These are phyloP conservation scores for Callorhinus ursinus DNA, from an alignment of 2,113 vertebrate genomes.

Conservation along the genomic window DNA sequence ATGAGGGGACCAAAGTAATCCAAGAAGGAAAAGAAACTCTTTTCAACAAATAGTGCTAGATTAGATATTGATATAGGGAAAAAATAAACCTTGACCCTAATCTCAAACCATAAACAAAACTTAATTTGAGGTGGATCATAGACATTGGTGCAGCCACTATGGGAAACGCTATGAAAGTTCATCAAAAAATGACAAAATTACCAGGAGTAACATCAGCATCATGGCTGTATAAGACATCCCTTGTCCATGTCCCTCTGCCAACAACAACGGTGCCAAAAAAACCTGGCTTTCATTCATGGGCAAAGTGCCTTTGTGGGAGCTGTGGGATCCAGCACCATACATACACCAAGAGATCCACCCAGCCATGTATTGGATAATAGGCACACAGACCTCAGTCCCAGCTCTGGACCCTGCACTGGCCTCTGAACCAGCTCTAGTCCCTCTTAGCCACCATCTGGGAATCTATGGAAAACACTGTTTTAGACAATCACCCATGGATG, in stretches of 20 bases:
- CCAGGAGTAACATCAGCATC: neutral
- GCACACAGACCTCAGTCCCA: neutral
- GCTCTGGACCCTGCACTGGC: neutral
- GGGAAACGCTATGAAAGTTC: neutral
- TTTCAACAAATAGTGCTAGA: conserved; percentile 12
- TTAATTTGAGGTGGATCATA: neutral
- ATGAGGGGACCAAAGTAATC: conserved; percentile 17
- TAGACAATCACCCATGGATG: neutral
- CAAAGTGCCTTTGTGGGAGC: neutral
- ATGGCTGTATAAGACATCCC: neutral
- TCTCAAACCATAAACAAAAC: neutral
- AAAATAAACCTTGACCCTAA: conserved; percentile 17
- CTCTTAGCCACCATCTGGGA: neutral
- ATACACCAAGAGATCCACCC: neutral
- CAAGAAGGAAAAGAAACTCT: conserved; percentile 22
- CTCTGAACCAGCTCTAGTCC: neutral
- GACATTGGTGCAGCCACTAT: neutral
- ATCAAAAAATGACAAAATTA: neutral
- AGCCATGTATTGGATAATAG: neutral
- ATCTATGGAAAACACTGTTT: neutral
- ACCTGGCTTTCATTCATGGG: neutral
- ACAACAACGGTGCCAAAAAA: neutral
- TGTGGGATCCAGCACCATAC: neutral
- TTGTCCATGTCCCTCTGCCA: neutral
- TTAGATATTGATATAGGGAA: neutral